Base-by-base conservation (phyloP, 2,113 vertebrate species). In the Chloropsis cyanopogon region DNA sequence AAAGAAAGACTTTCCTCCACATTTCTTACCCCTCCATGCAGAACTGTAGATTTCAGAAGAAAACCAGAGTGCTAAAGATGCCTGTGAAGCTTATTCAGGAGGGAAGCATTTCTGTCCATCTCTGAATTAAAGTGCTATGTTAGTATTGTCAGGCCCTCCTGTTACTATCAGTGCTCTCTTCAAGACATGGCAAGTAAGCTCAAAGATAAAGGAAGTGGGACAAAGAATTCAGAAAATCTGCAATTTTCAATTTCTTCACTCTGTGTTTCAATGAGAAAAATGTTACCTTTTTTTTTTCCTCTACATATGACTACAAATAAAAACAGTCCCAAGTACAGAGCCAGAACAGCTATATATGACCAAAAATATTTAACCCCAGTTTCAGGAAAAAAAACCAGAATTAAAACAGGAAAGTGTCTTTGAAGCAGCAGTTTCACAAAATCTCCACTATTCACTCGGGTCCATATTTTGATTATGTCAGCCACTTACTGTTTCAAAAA, bases 211-310 rank as follows among this genome's bases (percentile, higher is more conserved):
- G 50, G 11, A 64, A 68, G 24, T 10, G 1, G 35, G 33, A 24
- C 44, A 72, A 0, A 49, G 14, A 4, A 3, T 72, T 52, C 10
- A 64, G 25, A 20, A 88, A 50, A 35, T 22, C 60, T 0, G 1
- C 21, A 37, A 71, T 82, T 87, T 84, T 66, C 13, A 23, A 33
- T 70, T 84, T 66, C 20, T 70, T 59, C 44, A 85, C 10, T 15
- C 41, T 70, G 20, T 70, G 18, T 53, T 93, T 82, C 78, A 86
- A 46, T 41, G 14, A 73, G 8, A 47, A 64, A 88, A 72, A 54
- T 6, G 5, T 12, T n/a, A 22, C 7, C 5, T 35, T n/a, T 78
- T 22, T 69, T 52, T 37, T 31, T 28, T 23, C 4, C 9, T 61
- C 17, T 70, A 25, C 6, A 6, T 26, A 8, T 47, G 41, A 60